Conservation (phyloP, 2,797 vertebrate genomes). For the Prionace glauca region DNA sequence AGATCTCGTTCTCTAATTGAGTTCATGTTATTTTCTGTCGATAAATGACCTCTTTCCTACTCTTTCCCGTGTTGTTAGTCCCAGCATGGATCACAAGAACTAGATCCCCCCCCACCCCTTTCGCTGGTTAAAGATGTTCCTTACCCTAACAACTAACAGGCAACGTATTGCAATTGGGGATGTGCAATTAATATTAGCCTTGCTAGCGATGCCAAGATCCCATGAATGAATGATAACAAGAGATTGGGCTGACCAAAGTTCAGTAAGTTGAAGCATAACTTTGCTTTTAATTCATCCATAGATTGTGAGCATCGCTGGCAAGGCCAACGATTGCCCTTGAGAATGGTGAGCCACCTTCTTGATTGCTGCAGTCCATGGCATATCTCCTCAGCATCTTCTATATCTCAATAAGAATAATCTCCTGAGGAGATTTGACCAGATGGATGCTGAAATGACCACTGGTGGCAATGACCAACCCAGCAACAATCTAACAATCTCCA, state of each 20-base stretch:
- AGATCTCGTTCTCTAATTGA: neutral
- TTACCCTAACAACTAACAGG: neutral
- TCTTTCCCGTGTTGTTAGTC: neutral
- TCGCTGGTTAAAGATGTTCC: neutral
- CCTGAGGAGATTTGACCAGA: too few relatives aligned
- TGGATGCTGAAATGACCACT: too few relatives aligned
- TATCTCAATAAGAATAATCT: too few relatives aligned
- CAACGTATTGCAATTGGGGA: neutral
- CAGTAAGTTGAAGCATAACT: neutral
- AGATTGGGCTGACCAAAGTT: neutral
- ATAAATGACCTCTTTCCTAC: neutral
- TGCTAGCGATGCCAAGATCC: neutral
- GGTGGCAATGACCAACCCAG: too few relatives aligned
- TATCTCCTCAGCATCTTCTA: too few relatives aligned
- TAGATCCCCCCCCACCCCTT: too few relatives aligned
- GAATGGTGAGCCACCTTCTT: too few relatives aligned
- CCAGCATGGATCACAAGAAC: neutral
- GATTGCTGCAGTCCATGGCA: neutral
- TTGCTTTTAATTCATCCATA: neutral
- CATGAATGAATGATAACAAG: neutral
- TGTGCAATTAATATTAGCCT: neutral
- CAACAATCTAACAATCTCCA: too few relatives aligned
- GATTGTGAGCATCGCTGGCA: neutral
- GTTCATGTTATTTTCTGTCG: neutral
- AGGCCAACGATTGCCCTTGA: neutral